Evolutionary conservation across 2,888 invertebrate genomes (phyloP).

Genomic region (Malthinus flaveolus): DNA sequence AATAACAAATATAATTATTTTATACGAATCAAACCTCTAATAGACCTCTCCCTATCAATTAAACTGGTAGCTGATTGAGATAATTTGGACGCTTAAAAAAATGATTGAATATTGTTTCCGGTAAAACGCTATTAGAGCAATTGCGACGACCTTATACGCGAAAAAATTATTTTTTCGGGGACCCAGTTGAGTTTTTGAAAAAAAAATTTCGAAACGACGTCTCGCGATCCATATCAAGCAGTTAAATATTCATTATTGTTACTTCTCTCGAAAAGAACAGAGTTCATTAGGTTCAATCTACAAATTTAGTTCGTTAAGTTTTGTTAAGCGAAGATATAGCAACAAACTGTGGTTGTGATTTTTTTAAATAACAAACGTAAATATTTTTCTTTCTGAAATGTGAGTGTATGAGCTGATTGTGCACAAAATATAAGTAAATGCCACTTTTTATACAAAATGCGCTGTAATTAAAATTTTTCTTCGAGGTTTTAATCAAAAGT

Average conservation of each 20-base stretch:
- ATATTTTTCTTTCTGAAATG: background rate
- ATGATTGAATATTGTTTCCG: constrained; percentile 22
- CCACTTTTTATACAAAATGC: background rate
- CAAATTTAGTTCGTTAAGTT: constrained; percentile 28
- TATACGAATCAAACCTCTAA: constrained; percentile 18
- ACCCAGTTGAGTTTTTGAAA: too few species aligned
- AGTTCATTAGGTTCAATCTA: constrained; percentile 27
- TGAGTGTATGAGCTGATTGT: too few species aligned
- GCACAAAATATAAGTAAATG: background rate
- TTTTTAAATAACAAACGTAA: background rate
- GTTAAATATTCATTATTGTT: constrained; percentile 18
- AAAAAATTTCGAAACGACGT: background rate
- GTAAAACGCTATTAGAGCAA: background rate
- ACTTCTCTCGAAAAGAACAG: constrained; percentile 12
- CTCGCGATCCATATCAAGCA: constrained; percentile 5
- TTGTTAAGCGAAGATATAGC: constrained; percentile 23
- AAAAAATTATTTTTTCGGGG: too few species aligned
- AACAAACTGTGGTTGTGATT: constrained; percentile 6
- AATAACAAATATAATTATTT: constrained; percentile 12
- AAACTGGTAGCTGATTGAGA: constrained; percentile 20
- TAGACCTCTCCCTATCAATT: constrained; percentile 27
- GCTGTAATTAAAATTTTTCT: background rate
- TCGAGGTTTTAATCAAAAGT: background rate
- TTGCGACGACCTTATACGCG: background rate
- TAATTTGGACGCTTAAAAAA: constrained; percentile 23